These are phyloP conservation scores for Eupithecia tripunctaria DNA, from an alignment of 2,888 invertebrate genomes.

Conservation along the genomic window DNA sequence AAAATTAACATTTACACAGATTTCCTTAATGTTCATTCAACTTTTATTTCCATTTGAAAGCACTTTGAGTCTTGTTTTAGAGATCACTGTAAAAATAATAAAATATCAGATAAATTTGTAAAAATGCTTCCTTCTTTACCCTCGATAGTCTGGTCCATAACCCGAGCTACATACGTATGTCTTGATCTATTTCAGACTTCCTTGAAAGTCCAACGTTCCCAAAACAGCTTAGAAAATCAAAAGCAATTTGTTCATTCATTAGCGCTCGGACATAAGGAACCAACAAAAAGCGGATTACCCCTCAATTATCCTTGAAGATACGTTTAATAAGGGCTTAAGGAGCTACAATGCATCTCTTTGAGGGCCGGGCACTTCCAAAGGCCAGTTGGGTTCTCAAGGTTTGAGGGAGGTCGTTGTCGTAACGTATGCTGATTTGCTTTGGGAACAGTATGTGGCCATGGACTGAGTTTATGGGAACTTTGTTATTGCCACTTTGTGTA, in stretches of 20 bases:
- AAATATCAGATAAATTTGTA: too few relatives aligned
- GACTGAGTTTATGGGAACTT: conserved; percentile 5
- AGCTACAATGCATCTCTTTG: conserved; percentile 52
- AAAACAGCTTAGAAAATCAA: conserved; percentile 35
- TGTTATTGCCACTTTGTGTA: conserved; percentile 6
- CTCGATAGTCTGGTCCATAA: neutral
- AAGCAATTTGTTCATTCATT: conserved; percentile 43
- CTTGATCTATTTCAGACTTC: neutral
- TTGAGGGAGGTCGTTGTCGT: conserved; percentile 28
- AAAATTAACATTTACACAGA: neutral
- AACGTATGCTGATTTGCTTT: conserved; percentile 20
- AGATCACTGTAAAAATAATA: too few relatives aligned
- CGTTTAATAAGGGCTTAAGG: conserved; percentile 50
- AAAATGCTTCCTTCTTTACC: neutral
- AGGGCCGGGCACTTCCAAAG: conserved; percentile 46
- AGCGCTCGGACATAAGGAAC: conserved; percentile 38
- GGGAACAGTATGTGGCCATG: conserved; percentile 24
- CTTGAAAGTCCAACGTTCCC: conserved; percentile 17
- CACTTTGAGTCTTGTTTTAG: too few relatives aligned
- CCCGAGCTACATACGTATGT: neutral
- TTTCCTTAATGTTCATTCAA: too few relatives aligned
- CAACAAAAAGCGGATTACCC: conserved; percentile 52
- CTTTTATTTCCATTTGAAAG: too few relatives aligned
- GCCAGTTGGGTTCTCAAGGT: conserved; percentile 24
- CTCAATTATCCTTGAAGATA: conserved; percentile 59